Evolutionary conservation across 2,888 invertebrate species (phyloP).

Genomic region (Lithophane ornitopus): DNA sequence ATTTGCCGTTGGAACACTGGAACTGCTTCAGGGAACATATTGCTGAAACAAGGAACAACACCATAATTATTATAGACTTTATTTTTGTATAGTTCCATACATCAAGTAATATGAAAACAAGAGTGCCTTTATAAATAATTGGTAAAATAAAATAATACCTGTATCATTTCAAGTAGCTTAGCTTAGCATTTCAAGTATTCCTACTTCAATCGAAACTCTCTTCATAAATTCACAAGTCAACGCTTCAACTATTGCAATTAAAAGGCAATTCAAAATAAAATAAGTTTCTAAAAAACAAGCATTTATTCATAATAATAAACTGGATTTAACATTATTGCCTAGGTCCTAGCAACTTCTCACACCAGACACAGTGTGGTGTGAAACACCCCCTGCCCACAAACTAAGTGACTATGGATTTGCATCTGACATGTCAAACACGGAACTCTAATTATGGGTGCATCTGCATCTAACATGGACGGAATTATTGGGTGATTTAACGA

Average conservation of each 20-base stretch:
- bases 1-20: slow-evolving; percentile 93
- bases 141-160: too few relatives aligned
- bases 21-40: slow-evolving; percentile 93
- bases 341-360: background rate
- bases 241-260: slow-evolving; percentile 15
- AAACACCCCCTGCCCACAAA: slow-evolving; percentile 17
- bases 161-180: too few relatives aligned
- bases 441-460: slow-evolving; percentile 45
- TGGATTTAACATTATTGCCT: slow-evolving; percentile 1
- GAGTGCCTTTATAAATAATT: too few relatives aligned
- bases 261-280: slow-evolving; percentile 10
- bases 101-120: too few relatives aligned
- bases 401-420: slow-evolving; percentile 47
- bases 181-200: slow-evolving; percentile 22
- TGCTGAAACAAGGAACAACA: slow-evolving; percentile 75
- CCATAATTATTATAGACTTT: too few relatives aligned
- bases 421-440: slow-evolving; percentile 44
- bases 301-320: slow-evolving; percentile 6
- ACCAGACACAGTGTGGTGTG: slow-evolving; percentile 8
- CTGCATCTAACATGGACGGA: slow-evolving; percentile 30
- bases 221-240: slow-evolving; percentile 29
- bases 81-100: too few relatives aligned
- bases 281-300: background rate
- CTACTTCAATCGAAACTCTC: slow-evolving; percentile 7
- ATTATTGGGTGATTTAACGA: background rate